Conservation (phyloP, 1,140 invertebrate species). For the Callitettix versicolor region DNA sequence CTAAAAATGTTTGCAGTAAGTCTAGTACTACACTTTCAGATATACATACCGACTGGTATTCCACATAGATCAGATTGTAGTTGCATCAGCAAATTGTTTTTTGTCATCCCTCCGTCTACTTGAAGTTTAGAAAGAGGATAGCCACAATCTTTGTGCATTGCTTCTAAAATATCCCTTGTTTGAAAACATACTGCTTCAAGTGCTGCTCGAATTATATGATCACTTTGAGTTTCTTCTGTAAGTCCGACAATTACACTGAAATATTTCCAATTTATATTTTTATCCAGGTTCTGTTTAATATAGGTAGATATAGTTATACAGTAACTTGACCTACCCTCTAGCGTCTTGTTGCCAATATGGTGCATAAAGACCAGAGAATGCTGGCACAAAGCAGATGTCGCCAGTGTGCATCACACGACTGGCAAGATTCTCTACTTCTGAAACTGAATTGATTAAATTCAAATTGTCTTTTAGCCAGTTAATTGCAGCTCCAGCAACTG, state of each 20-base stretch:
- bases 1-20: too few relatives aligned
- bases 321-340: conserved; percentile 48
- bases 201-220: conserved; percentile 74
- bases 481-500: conserved; percentile 71
- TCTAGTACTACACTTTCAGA: too few relatives aligned
- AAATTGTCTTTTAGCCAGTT: conserved; percentile 56
- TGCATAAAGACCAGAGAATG: conserved; percentile 87
- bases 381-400: conserved; percentile 89
- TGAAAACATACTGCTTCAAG: conserved; percentile 86
- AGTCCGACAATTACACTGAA: conserved; percentile 67
- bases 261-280: neutral
- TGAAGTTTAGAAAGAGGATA: conserved; percentile 50
- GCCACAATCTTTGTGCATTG: conserved; percentile 65
- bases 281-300: too few relatives aligned
- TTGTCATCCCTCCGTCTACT: conserved; percentile 83
- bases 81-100: conserved; percentile 78
- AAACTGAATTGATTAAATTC: conserved; percentile 39
- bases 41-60: conserved; percentile 57
- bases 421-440: conserved; percentile 51
- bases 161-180: conserved; percentile 60
- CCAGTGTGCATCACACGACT: conserved; percentile 47
- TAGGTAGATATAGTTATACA: too few relatives aligned
- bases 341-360: conserved; percentile 91
- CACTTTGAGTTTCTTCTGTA: conserved; percentile 59
- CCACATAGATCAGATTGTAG: conserved; percentile 88